Percentiles rank a stretch among this genome's conserved stretches.
These are phyloP conservation scores for Anhinga rufa DNA, from an alignment of 2,113 vertebrate species.

Conservation along the genomic window DNA sequence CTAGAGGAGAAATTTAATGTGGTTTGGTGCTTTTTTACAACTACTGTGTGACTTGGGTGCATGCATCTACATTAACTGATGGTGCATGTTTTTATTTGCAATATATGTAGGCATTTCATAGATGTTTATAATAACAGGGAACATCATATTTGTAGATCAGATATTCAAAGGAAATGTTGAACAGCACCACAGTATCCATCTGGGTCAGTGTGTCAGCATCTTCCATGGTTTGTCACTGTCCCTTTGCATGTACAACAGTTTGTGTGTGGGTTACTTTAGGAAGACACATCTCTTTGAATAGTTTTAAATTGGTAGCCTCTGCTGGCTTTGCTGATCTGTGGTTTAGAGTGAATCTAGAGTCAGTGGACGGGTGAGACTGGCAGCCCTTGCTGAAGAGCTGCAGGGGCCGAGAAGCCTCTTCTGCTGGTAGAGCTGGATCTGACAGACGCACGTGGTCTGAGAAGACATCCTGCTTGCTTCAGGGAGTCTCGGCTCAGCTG, in stretches of 20 bases:
- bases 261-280: background rate
- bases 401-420: background rate
- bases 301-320: background rate
- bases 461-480: background rate
- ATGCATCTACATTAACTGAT: background rate
- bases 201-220: accelerated
- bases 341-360: background rate
- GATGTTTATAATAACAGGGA: background rate
- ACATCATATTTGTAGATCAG: background rate
- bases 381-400: background rate
- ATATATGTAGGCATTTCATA: background rate
- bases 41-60: background rate
- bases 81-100: background rate
- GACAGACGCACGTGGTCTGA: background rate
- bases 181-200: background rate
- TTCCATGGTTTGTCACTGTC: background rate
- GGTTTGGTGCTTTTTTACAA: background rate
- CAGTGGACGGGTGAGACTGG: background rate
- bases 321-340: background rate
- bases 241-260: background rate
- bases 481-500: background rate
- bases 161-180: background rate
- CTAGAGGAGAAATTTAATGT: background rate
- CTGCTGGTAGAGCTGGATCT: background rate
- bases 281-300: background rate